A percentile compares a stretch with the other conserved stretches of the same genome.
Conservation (phyloP, 2,888 invertebrate genomes). For the Parasteatoda lunata region DNA sequence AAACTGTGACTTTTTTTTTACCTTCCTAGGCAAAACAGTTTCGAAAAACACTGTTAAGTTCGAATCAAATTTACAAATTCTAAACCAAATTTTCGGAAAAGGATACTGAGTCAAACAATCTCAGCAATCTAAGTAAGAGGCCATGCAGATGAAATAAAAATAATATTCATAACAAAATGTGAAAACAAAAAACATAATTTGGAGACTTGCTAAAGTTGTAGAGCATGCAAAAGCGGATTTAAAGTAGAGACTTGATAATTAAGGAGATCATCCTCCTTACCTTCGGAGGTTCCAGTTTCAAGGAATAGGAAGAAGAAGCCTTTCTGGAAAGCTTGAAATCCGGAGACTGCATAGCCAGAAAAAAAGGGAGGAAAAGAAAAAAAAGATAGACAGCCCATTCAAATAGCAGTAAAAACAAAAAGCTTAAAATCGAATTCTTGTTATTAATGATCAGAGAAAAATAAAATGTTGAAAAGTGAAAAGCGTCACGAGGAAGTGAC, state of each 20-base stretch:
- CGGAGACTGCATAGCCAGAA: conserved; percentile 60
- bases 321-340: conserved; percentile 69
- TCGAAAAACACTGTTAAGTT: too few species aligned
- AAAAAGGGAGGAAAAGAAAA: conserved; percentile 22
- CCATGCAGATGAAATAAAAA: conserved; percentile 25
- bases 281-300: conserved; percentile 69
- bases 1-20: too few species aligned
- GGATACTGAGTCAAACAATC: background rate
- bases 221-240: background rate
- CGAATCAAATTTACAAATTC: too few species aligned
- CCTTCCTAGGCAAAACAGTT: too few species aligned
- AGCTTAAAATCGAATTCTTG: background rate
- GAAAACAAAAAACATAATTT: background rate
- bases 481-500: too few species aligned
- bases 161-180: background rate
- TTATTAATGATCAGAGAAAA: too few species aligned
- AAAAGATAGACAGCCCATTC: conserved; percentile 12
- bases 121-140: background rate
- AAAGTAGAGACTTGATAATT: background rate
- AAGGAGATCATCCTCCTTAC: conserved; percentile 41
- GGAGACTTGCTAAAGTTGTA: conserved; percentile 23
- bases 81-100: background rate
- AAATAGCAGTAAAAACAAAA: conserved; percentile 16
- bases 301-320: conserved; percentile 68
- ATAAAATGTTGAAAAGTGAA: too few species aligned